Evolutionary conservation across 2,888 invertebrate genomes (phyloP).

Genomic region (Hecatera dysodea): DNA sequence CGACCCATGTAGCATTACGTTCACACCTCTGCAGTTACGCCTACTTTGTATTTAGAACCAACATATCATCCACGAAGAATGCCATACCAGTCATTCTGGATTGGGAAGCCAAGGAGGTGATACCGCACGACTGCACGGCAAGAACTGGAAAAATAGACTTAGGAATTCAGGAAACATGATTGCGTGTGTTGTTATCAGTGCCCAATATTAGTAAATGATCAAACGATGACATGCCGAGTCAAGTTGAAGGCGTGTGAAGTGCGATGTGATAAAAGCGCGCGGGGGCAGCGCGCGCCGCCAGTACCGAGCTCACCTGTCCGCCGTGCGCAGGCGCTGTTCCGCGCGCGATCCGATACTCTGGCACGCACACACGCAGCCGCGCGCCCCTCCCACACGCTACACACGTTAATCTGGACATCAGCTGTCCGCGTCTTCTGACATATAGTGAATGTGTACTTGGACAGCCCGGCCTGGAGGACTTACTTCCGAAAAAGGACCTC

Average conservation of each 20-base stretch:
- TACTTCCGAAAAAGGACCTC: slow-evolving; percentile 71
- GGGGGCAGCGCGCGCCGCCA: slow-evolving; percentile 84
- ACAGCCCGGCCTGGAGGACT: slow-evolving; percentile 70
- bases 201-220: slow-evolving; percentile 46
- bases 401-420: slow-evolving; percentile 67
- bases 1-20: slow-evolving; percentile 4
- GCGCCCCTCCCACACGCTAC: slow-evolving; percentile 75
- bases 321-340: slow-evolving; percentile 81
- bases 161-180: neutral
- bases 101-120: neutral
- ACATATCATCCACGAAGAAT: neutral
- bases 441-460: slow-evolving; percentile 84
- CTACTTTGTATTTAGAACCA: slow-evolving; percentile 18
- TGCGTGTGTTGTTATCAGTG: slow-evolving; percentile 15
- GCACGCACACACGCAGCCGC: slow-evolving; percentile 71
- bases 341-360: slow-evolving; percentile 66
- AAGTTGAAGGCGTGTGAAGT: slow-evolving; percentile 86
- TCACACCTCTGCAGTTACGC: slow-evolving; percentile 23
- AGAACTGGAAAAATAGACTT: neutral
- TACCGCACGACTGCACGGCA: neutral
- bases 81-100: slow-evolving; percentile 17
- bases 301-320: slow-evolving; percentile 83
- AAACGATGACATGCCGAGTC: slow-evolving; percentile 77
- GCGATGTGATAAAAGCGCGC: slow-evolving; percentile 88
- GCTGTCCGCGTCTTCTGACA: slow-evolving; percentile 72